phyloP scores from a whole-genome alignment of 2,888 invertebrate genomes.

The Linnaemya vulpina region DNA sequence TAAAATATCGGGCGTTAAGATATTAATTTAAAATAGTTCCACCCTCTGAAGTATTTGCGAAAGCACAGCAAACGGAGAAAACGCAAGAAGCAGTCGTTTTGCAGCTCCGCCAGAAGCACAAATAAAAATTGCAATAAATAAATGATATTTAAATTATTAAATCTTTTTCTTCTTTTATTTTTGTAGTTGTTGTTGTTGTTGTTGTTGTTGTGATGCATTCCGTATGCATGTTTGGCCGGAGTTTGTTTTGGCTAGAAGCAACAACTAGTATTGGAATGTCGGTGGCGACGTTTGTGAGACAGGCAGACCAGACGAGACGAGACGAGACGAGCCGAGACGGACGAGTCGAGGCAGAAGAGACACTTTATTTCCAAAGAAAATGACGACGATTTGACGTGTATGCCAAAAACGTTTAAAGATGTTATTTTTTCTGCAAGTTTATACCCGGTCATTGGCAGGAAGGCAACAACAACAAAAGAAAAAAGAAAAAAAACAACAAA shows the following conservation, averaged over 20 bases:
- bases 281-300: conserved; percentile 29
- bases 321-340: conserved; percentile 15
- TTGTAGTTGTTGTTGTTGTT: no score
- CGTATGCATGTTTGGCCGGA: conserved; percentile 1
- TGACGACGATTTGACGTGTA: conserved; percentile 60
- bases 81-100: background rate
- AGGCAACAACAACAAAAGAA: no score
- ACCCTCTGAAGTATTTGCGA: background rate
- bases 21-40: conserved; percentile 35
- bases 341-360: conserved; percentile 23
- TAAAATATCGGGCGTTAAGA: conserved; percentile 13
- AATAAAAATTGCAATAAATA: conserved; percentile 9
- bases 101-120: background rate
- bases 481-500: background rate
- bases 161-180: conserved; percentile 1
- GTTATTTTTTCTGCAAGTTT: background rate
- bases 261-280: conserved; percentile 48
- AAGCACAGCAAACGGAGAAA: background rate
- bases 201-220: background rate
- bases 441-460: conserved; percentile 5
- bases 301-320: conserved; percentile 21
- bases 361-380: conserved; percentile 44
- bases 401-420: conserved; percentile 56
- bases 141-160: conserved; percentile 55
- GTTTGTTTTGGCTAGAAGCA: conserved; percentile 1